Conservation (phyloP, 2,113 vertebrate genomes). For the Isichthys henryi region DNA sequence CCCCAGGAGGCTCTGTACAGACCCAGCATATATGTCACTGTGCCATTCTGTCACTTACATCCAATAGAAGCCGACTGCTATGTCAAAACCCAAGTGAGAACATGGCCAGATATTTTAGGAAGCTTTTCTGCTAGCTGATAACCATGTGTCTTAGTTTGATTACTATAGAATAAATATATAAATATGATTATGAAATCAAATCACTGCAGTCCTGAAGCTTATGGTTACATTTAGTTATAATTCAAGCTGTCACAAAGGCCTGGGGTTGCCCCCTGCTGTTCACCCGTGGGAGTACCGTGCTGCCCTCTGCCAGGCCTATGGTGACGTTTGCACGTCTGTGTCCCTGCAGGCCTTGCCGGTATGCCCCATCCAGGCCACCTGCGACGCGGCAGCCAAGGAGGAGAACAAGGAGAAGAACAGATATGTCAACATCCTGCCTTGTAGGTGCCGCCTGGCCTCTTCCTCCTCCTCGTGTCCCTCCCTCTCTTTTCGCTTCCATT, state of each 20-base stretch:
- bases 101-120: neutral
- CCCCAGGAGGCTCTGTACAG: neutral
- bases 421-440: constrained; percentile 97
- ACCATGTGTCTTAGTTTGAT: neutral
- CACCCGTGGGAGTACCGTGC: neutral
- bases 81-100: neutral
- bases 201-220: neutral
- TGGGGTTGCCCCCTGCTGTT: neutral
- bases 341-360: constrained; percentile 78
- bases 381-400: constrained; percentile 94
- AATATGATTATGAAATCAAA: neutral
- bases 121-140: neutral
- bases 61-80: neutral
- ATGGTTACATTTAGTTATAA: neutral
- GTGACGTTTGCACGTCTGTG: neutral
- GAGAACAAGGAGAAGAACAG: constrained; percentile 99
- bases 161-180: neutral
- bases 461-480: neutral
- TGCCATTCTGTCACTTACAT: neutral
- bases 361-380: constrained; percentile 91
- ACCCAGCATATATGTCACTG: neutral
- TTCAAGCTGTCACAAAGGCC: neutral
- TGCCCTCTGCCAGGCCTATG: neutral
- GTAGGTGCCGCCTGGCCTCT: constrained; percentile 57
- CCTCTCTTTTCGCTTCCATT: neutral